Evolutionary conservation across 2,797 vertebrate species (phyloP).

Genomic region (Emys orbicularis): DNA sequence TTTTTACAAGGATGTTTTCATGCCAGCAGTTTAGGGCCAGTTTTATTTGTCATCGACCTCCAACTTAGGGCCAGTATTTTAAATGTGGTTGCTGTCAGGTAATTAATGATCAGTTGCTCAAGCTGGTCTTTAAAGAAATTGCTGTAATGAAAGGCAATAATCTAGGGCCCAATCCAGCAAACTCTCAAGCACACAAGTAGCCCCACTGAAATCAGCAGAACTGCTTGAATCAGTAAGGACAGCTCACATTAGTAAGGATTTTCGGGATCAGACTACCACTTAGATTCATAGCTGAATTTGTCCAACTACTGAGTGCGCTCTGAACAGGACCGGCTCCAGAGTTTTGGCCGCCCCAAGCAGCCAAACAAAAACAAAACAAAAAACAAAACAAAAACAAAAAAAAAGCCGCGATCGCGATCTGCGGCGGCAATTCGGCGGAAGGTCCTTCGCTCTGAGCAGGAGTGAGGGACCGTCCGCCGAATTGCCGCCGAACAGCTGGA

Average conservation of each 20-base stretch:
- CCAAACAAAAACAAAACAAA: no score
- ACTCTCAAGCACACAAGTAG: not conserved
- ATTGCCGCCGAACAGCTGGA: no score
- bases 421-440: no score
- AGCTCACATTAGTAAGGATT: not conserved
- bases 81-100: constrained; percentile 9
- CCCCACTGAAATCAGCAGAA: not conserved
- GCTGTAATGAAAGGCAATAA: constrained; percentile 29
- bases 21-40: not conserved
- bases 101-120: constrained; percentile 47
- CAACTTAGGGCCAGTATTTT: constrained; percentile 19
- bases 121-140: constrained; percentile 2
- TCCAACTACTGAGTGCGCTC: not conserved
- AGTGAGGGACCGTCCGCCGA: no score
- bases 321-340: no score
- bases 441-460: no score
- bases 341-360: no score
- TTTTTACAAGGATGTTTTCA: constrained; percentile 18
- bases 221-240: not conserved
- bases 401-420: no score
- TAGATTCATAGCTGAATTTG: not conserved
- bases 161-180: not conserved
- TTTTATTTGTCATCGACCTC: constrained; percentile 21
- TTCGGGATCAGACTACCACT: not conserved
- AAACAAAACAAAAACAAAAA: no score